Evolutionary conservation across 2,888 invertebrate genomes (phyloP), one percentile per base, ranked within the genome.

Genomic region (Ectobius pallidus): DNA sequence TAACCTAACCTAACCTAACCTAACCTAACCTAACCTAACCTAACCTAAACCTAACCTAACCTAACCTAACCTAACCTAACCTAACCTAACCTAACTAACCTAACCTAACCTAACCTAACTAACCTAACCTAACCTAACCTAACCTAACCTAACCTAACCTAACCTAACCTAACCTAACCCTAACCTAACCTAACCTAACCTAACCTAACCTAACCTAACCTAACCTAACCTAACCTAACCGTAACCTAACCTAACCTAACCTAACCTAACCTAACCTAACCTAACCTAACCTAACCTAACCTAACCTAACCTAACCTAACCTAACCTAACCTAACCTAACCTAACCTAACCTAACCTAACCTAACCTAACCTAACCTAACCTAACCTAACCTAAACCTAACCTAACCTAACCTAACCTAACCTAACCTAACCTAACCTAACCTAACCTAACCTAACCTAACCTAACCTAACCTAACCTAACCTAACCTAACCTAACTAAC

Each of bases 151-250:
- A 74, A 73, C 70, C 75, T 68, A 74, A 75, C 71, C 73, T 72
- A 71, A 63, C 69, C 74, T 65, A 74, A 69, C 72, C 75, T 65
- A 69, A 72, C 72, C 65, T 58, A 70, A 69, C 73, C 70, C 75
- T 67, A 70, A 75, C 70, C 75, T 71, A 70, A 75, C 70, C 73
- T 71, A 67, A 73, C 70, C 75, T 68, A 67, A 73, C 55, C 75
- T 68, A 67, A 75, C 67, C 73, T 71, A 70, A 73, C 78, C 78
- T 77, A 78, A 77, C 78, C 78, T 76, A 77, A 75, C 75, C 76
- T 75, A 77, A 76, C 75, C 76, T 76, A 76, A 76, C 76, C 76
- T 70, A 70, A 70, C 73, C 73, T 70, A 70, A 73, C 73, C 73
- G 42, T 72, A 75, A 76, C 75, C 75, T 76, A 75, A 76, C 76